Evolutionary conservation across 2,797 vertebrate species (phyloP).

Genomic region (Scolopax rusticola): DNA sequence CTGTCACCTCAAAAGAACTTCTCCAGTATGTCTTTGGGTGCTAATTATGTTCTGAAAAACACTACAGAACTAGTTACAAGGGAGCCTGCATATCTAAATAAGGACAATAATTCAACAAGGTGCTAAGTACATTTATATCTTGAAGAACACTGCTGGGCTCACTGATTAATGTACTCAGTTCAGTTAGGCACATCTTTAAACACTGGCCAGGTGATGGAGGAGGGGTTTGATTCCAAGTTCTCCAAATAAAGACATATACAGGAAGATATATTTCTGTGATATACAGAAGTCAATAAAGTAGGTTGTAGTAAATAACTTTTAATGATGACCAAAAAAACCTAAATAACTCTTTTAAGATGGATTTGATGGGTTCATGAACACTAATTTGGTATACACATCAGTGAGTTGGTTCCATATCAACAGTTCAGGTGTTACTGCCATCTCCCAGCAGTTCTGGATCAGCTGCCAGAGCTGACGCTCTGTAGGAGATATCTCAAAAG

Average conservation of each 20-base stretch:
- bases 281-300: background rate
- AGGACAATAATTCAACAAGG: background rate
- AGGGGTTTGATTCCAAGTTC: background rate
- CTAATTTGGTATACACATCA: background rate
- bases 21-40: background rate
- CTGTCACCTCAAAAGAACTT: background rate
- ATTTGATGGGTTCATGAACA: background rate
- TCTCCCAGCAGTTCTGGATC: background rate
- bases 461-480: background rate
- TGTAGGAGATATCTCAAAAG: background rate
- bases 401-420: background rate
- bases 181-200: background rate
- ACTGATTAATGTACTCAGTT: background rate
- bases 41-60: background rate
- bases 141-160: background rate
- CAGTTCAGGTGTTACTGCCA: background rate
- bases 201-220: background rate
- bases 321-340: background rate
- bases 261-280: background rate
- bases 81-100: background rate
- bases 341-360: background rate
- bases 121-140: background rate
- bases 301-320: background rate
- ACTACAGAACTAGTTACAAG: background rate
- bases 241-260: background rate